Evolutionary conservation across 2,888 invertebrate species (phyloP), one percentile per base, ranked within the genome.

Genomic region (Chaetogeoica ovagalla): DNA sequence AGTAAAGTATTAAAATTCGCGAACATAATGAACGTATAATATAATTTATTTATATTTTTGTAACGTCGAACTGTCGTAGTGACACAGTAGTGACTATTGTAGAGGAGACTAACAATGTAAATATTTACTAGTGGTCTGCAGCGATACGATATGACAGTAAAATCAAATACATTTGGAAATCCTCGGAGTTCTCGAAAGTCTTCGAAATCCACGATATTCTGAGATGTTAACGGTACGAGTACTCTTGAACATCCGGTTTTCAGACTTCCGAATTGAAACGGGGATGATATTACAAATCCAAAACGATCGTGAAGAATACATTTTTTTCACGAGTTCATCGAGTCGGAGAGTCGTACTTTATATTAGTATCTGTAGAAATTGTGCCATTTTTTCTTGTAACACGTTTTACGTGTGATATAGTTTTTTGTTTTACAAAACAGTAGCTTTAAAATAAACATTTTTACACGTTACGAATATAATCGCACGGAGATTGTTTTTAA

Each of bases 201-300:
- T n/a, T n/a, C n/a, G n/a, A n/a, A n/a, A n/a, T n/a, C n/a, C n/a
- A n/a, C n/a, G n/a, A n/a, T n/a, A n/a, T 9, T 30, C 48, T 19
- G 30, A 62, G 62, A 48, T 62, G 48, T 52, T 62, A 62, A 62
- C 30, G 62, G n/a, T 52, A 62, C n/a, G 48, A 62, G 62, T 30
- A 62, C 62, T 52, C 62, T 15, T 6, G 15, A 73, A 73, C 52
- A 73, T 73, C 72, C 72, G 62, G 72, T 62, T 48, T 73, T 52
- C 52, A n/a, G 48, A 52, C n/a, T 62, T 48, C 30, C 15, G 30
- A 62, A n/a, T 62, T 62, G 62, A 73, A 73, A 73, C 62, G 15
- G 52, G 30, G 30, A 73, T n/a, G n/a, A n/a, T n/a, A n/a, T 48
- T 62, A 11, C n/a, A 17, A 30, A 73, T 62, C 30, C 30, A 30